Evolutionary conservation across 2,888 invertebrate genomes (phyloP).

Genomic region (Epirrhoe alternata): DNA sequence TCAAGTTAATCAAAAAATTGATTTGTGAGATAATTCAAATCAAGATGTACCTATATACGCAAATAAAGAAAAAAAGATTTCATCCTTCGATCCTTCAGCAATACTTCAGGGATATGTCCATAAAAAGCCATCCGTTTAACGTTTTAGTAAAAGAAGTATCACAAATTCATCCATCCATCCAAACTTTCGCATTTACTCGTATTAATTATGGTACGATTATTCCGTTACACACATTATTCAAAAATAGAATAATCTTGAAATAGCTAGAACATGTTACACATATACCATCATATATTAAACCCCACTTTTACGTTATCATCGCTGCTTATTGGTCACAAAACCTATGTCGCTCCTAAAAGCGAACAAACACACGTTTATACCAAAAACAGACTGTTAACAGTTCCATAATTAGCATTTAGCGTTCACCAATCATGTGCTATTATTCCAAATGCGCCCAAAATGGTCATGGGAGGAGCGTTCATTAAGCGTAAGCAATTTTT

Average conservation of each 20-base stretch:
- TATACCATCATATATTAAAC: neutral
- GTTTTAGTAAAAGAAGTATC: too few species aligned
- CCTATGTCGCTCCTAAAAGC: constrained; percentile 45
- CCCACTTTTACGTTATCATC: constrained; percentile 4
- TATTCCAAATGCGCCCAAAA: constrained; percentile 54
- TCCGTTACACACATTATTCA: neutral
- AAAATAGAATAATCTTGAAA: neutral
- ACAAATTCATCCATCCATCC: too few species aligned
- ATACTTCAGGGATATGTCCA: too few species aligned
- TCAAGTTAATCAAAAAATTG: too few species aligned
- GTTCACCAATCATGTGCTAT: constrained; percentile 57
- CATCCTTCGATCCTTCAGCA: too few species aligned
- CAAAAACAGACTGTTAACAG: constrained; percentile 67
- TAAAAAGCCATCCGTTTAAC: too few species aligned
- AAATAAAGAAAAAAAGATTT: too few species aligned
- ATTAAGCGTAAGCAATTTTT: constrained; percentile 48
- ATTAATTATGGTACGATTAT: too few species aligned
- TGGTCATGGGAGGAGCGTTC: constrained; percentile 66
- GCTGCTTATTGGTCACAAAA: constrained; percentile 32
- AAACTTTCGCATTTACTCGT: too few species aligned
- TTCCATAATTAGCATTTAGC: constrained; percentile 59
- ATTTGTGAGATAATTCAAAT: too few species aligned
- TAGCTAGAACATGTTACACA: neutral
- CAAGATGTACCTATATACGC: too few species aligned
- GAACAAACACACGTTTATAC: constrained; percentile 45